Base-by-base conservation (phyloP, 2,888 invertebrate genomes). In the Drosophila cognata region DNA sequence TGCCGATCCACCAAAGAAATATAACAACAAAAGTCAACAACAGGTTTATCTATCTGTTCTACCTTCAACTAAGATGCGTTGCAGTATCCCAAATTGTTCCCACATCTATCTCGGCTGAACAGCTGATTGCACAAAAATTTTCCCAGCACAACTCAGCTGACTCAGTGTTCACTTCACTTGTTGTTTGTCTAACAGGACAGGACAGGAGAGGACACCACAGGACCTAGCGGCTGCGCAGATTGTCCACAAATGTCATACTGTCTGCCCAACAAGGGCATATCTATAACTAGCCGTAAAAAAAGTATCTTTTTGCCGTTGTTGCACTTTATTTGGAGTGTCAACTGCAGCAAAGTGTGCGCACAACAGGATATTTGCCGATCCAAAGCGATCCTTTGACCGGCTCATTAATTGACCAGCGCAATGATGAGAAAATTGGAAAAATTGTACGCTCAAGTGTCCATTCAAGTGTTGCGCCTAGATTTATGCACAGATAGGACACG, bases 251-350 rank as follows among this genome's bases (percentile, higher is more conserved):
- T 86, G 85, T 86, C 85, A 86, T 89, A 71, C 84, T 82, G 89
- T 84, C 88, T 74, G 83, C 71, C 73, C 88, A 71, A 84, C 82
- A 75, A 87, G 88, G 84, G 84, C 33, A 89, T 85, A 85, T 85
- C 84, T 89, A 66, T 85, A 88, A 88, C 87, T 88, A 81, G 86
- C 83, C 90, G 88, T 87, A 85, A 87, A 55, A 36, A 79, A 35
- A 65, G 78, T 81, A 81, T 83, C 81, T 79, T 78, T 77, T 77
- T 78, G 77, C 81, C 67, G 82, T 77, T 84, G 67, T 84, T 82
- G 84, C 89, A 89, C 89, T 86, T 88, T 86, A 84, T 73, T 89
- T 89, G 74, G 82, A 88, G 89, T 88, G 90, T 88, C 86, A 90
- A 90, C 90, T 81, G 71, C 65, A 76, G 83, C 72, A 68, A 80